Evolutionary conservation across 2,113 vertebrate genomes (phyloP).

Genomic region (Semnornis frantzii): DNA sequence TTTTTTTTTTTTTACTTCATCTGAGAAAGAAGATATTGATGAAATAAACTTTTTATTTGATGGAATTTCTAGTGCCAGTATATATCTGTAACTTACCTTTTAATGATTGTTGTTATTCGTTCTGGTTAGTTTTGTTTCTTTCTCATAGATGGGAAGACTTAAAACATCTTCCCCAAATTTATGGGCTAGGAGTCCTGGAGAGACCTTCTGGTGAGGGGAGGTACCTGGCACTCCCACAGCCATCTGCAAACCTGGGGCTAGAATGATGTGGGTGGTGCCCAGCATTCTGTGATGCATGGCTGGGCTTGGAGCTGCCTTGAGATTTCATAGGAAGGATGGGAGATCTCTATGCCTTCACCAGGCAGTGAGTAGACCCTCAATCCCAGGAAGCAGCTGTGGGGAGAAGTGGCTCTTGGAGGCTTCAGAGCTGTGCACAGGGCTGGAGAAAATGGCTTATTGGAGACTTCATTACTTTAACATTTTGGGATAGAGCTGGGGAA

Average conservation of each 20-base stretch:
- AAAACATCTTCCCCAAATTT: neutral
- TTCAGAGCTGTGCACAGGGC: neutral
- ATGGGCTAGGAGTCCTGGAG: neutral
- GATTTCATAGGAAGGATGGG: neutral
- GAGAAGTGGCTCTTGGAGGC: neutral
- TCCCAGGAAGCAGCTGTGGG: neutral
- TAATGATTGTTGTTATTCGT: neutral
- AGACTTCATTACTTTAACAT: neutral
- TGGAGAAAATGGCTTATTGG: neutral
- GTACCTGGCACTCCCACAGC: neutral
- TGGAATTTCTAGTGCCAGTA: neutral
- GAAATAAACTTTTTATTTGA: neutral
- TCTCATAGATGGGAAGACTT: neutral
- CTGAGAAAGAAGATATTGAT: neutral
- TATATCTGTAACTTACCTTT: neutral
- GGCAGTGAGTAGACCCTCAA: accelerated
- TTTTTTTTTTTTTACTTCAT: neutral
- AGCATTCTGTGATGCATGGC: accelerated
- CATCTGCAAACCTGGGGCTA: accelerated
- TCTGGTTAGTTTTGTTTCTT: neutral
- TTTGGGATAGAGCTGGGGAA: neutral
- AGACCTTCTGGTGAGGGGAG: neutral
- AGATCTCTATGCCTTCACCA: too few species aligned
- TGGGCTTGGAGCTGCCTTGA: accelerated
- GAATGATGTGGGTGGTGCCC: accelerated